These are phyloP conservation scores for Bicyclus anynana DNA, from an alignment of 1,140 invertebrate genomes.

Conservation along the genomic window DNA sequence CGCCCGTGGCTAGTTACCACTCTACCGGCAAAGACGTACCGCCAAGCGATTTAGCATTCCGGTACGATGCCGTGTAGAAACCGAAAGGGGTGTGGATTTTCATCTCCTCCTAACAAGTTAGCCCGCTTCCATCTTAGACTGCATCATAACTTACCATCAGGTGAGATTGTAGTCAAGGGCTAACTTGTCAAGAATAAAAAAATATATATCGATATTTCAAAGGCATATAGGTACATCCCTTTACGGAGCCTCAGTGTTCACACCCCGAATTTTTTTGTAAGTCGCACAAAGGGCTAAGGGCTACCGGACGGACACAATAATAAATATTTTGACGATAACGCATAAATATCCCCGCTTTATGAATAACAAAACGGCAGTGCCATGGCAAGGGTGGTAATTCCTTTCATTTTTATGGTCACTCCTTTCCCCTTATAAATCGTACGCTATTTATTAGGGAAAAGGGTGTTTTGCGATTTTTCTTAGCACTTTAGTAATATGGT, in stretches of 20 bases:
- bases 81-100: no score
- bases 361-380: slow-evolving; percentile 69
- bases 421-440: slow-evolving; percentile 62
- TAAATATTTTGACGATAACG: slow-evolving; percentile 77
- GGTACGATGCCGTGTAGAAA: no score
- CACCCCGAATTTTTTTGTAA: slow-evolving; percentile 69
- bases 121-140: no score
- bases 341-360: slow-evolving; percentile 76
- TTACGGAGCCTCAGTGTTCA: slow-evolving; percentile 43
- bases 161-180: no score
- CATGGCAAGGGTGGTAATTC: slow-evolving; percentile 58
- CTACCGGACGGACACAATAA: slow-evolving; percentile 68
- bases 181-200: no score
- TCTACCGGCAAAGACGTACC: no score
- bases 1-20: no score
- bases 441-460: slow-evolving; percentile 56
- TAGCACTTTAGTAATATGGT: slow-evolving; percentile 5
- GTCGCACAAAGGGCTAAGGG: slow-evolving; percentile 67
- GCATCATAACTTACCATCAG: no score
- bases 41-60: no score
- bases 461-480: slow-evolving; percentile 51
- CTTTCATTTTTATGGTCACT: slow-evolving; percentile 62
- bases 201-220: slow-evolving; percentile 25
- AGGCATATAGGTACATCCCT: slow-evolving; percentile 35
- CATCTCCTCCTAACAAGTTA: no score